Base-by-base conservation (phyloP, 2,797 vertebrate species). In the Lophotriccus pileatus region DNA sequence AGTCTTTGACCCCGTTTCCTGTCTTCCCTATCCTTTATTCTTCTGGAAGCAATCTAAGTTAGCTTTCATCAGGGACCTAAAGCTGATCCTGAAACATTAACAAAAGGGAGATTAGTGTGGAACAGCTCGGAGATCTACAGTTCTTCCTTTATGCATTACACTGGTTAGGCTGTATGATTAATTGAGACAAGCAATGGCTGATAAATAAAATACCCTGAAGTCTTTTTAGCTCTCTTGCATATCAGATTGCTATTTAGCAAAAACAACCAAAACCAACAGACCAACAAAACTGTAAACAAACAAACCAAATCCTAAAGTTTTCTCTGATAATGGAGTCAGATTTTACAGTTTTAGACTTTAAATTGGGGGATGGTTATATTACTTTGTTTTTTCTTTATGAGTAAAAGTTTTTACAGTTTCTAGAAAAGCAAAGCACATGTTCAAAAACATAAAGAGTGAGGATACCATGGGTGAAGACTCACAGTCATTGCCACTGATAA, bases 191-290 rank as follows among this genome's bases (percentile, higher is more conserved):
- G 30, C 19, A 76, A 36, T 30, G 25, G 11, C 25, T 94, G 80
- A 90, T 84, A 96, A 83, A 84, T 60, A 59, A 90, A 94, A 86
- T 66, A 70, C 44, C 39, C 47, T 74, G 43, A 76, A 82, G 66
- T 34, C 19, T 53, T 87, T 52, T 64, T 43, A 27, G 56, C 72
- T 86, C 16, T 64, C 10, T 73, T 36, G 13, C 28, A 8, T 66
- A 79, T 69, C 70, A 88, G 28, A 39, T 49, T 88, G 10, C 34
- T 84, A 34, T 49, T 77, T 70, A 41, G 36, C 5, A 59, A 66
- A 81, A 24, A 19, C 53, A 67, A 14, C 5, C 1, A 3, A 44
- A 50, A 18, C 12, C 34, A 46, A 27, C 17, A n/a, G 43, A 67
- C 37, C 27, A 47, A 20, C 3, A 3, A 30, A 49, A 32, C 11